Evolutionary conservation across 2,797 vertebrate species (phyloP).

Genomic region (Garrulus glandarius): DNA sequence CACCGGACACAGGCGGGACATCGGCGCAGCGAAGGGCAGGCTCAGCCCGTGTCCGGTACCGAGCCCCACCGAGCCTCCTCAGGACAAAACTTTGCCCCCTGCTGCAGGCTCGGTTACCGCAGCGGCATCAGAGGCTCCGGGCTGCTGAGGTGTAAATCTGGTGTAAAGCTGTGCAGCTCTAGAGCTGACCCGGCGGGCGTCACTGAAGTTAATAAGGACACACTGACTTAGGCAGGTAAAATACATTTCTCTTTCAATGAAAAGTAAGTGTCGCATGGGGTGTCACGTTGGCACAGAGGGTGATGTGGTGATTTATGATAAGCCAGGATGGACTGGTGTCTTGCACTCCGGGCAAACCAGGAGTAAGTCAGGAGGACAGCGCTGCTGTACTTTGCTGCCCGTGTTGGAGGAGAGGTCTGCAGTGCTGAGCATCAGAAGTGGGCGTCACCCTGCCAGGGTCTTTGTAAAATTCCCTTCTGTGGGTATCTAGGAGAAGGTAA

Average conservation of each 20-base stretch:
- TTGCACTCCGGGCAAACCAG: rapidly evolving
- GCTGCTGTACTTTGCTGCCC: not conserved
- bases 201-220: not conserved
- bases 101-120: not conserved
- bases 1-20: not conserved
- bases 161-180: not conserved
- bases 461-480: not conserved
- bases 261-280: not conserved
- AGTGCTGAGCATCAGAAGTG: not conserved
- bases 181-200: not conserved
- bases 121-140: not conserved
- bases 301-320: not conserved
- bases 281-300: not conserved
- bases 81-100: not conserved
- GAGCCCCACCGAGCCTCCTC: rapidly evolving
- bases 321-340: not conserved
- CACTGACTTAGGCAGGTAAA: not conserved
- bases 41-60: rapidly evolving
- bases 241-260: not conserved
- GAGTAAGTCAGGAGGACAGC: not conserved
- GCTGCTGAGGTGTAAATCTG: not conserved
- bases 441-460: rapidly evolving
- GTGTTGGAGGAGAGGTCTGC: not conserved
- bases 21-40: not conserved
- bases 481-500: not conserved